Evolutionary conservation across 2,113 vertebrate genomes (phyloP).

Genomic region (Phrynosoma platyrhinos): DNA sequence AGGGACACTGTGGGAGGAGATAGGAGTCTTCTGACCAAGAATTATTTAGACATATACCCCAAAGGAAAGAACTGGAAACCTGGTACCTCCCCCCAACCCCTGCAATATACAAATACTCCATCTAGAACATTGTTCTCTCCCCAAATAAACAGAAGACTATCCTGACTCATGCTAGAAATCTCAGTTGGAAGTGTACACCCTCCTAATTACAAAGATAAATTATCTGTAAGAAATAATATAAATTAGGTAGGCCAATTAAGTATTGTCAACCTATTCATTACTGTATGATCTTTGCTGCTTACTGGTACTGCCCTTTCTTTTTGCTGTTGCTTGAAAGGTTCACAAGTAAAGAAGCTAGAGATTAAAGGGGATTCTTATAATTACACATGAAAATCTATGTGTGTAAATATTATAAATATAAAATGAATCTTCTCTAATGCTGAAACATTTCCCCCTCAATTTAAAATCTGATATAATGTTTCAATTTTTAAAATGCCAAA

Average conservation of each 20-base stretch:
- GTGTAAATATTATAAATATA: neutral
- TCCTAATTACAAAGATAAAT: neutral
- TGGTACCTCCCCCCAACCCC: too few species aligned
- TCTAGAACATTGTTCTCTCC: neutral
- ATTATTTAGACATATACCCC: neutral
- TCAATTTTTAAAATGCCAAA: neutral
- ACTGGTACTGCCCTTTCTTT: neutral
- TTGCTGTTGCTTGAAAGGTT: too few species aligned
- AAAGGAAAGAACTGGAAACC: neutral
- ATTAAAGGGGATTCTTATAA: too few species aligned
- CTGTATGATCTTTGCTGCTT: neutral
- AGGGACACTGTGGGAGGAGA: neutral
- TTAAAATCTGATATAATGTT: neutral
- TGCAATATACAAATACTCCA: neutral
- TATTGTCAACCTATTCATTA: neutral
- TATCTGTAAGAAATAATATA: neutral
- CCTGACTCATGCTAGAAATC: neutral
- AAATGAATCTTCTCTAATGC: neutral
- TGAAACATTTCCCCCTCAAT: neutral
- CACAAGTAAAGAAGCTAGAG: too few species aligned
- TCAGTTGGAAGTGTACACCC: neutral
- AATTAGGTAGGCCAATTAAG: neutral
- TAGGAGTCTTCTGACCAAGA: neutral
- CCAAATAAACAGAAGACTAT: neutral
- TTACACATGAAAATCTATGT: neutral